Base-by-base conservation (phyloP, 2,113 vertebrate genomes). In the Morone saxatilis region DNA sequence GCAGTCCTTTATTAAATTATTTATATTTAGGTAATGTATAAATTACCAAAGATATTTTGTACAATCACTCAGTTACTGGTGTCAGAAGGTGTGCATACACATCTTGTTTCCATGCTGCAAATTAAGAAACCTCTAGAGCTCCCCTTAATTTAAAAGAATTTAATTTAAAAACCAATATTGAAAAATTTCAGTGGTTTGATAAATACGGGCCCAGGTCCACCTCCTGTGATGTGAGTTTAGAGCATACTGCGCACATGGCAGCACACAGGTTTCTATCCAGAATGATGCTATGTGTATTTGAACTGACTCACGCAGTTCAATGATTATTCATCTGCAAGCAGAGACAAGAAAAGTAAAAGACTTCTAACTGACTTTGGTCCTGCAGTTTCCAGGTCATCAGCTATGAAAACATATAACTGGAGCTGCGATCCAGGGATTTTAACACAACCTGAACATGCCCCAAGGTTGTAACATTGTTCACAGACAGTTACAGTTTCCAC, bases 361-460 rank as follows among this genome's bases (percentile, higher is more conserved):
- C 74, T 73, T 80, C 57, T 22, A 31, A 66, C 68, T 71, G 65
- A 79, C 47, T 84, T 81, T 75, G 70, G 50, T 78, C 53, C 14
- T 60, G 43, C 53, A 69, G 61, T 91, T 87, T 83, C 56, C 50
- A 72, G 76, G 66, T 71, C 78, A 82, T 47, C 0, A 6, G 57
- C 71, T 73, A 16, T 78, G 54, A 68, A 77, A 81, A 80, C 63
- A 67, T 20, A 62, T 62, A 60, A 45, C 51, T 0, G 25, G 16
- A 80, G 63, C 50, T 71, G 71, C 54, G 76, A 88, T 81, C 59
- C 14, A 22, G 45, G 40, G 60, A 68, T 82, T 80, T 84, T n/a
- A 71, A 51, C 85, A 79, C 47, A 16, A 65, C 57, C 16, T 72
- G 47, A 75, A 76, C 67, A 47, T 70, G 70, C 61, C 56, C 56